A percentile compares a stretch with the other conserved stretches of the same genome.
Evolutionary conservation across 2,797 vertebrate species (phyloP).

Genomic region (Sardinella longiceps): DNA sequence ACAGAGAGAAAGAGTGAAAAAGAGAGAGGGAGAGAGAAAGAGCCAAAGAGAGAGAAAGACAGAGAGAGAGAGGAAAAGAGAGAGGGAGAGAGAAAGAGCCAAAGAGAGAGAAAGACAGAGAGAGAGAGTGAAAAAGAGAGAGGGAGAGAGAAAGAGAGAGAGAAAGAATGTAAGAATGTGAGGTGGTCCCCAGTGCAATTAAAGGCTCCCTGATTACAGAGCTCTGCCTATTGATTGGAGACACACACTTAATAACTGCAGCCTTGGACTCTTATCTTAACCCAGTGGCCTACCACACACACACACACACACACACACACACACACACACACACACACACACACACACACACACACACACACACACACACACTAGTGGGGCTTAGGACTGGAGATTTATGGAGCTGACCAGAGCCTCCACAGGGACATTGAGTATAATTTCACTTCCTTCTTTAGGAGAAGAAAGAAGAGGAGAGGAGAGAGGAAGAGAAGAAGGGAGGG

Average conservation of each 20-base stretch:
- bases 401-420: slow-evolving; percentile 66
- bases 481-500: not conserved
- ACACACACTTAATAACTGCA: slow-evolving; percentile 82
- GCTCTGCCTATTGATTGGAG: slow-evolving; percentile 79
- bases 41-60: too few species aligned
- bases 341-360: not conserved
- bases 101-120: slow-evolving; percentile 37
- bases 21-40: too few species aligned
- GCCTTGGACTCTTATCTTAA: slow-evolving; percentile 80
- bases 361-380: slow-evolving; percentile 23
- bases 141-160: slow-evolving; percentile 43
- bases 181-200: slow-evolving; percentile 77
- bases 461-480: not conserved
- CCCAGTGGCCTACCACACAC: slow-evolving; percentile 62
- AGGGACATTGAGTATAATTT: slow-evolving; percentile 73
- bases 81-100: slow-evolving; percentile 40
- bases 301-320: too few species aligned
- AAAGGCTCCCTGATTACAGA: slow-evolving; percentile 80
- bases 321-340: too few species aligned
- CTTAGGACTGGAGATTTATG: slow-evolving; percentile 75
- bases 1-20: too few species aligned
- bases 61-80: slow-evolving; percentile 64
- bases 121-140: slow-evolving; percentile 41
- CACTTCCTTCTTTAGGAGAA: slow-evolving; percentile 70
- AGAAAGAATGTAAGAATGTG: slow-evolving; percentile 69